Evolutionary conservation across 2,797 vertebrate species (phyloP), one percentile per base, ranked within the genome.

Genomic region (Hydrocynus forskahlii): DNA sequence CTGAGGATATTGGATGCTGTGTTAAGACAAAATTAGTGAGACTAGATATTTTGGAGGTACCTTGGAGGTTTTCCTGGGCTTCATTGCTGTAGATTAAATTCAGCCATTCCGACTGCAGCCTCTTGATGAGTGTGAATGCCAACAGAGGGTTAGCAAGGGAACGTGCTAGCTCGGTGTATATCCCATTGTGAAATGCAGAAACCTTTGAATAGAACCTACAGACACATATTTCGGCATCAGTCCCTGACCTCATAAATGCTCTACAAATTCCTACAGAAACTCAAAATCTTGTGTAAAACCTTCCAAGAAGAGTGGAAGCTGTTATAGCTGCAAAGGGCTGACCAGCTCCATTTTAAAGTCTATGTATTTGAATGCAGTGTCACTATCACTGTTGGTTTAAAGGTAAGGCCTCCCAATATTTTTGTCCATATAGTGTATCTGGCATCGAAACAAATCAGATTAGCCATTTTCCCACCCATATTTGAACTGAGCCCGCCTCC

Each of bases 81-180:
- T 97, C 96, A 0, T 91, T 80, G 66, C 94, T 98, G 85, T 96
- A 91, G 9, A 97, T 88, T 19, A 98, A 76, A 0, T 97, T 97
- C 86, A 90, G 89, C 97, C 97, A 99, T 88, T 97, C 97, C 0
- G 94, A 96, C 76, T 96, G 94, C 19, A 99, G 91, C 5, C 97
- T 93, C 87, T 99, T 99, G 92, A 99, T 95, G 85, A 99, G 94
- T 45, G 96, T 93, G 89, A 96, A 99, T 0, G 97, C 96, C 78
- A 95, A 78, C 86, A 99, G 86, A 0, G 97, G 97, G 90, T 99
- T 98, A 2, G 93, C 91, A 87, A 95, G 91, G 0, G 94, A 92
- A 38, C 88, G 38, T 0, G 86, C 16, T 0, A 92, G 81, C 4
- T 92, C 94, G 75, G 92, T 89, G 82, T 92, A 92, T 2, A 92